A percentile compares a stretch with the other conserved stretches of the same genome.
phyloP scores from a whole-genome alignment of 2,888 invertebrate genomes.

The Craniophora ligustri region DNA sequence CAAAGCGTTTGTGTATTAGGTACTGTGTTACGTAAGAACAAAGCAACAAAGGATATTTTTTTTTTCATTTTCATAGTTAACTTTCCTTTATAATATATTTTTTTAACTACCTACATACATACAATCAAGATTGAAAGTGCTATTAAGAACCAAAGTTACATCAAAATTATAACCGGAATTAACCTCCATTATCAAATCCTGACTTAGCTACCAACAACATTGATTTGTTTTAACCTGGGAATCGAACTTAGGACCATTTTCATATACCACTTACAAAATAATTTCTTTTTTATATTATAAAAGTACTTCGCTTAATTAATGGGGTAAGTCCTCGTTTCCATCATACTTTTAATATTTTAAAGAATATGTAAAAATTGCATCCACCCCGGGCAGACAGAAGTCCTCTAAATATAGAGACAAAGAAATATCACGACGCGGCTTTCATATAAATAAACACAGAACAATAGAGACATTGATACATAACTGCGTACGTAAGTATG shows the following conservation, averaged over 20 bases:
- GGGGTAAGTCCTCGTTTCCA: too few species aligned
- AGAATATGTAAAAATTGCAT: constrained; percentile 31
- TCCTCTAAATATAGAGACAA: constrained; percentile 50
- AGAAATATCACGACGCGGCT: constrained; percentile 21
- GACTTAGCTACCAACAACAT: constrained; percentile 16
- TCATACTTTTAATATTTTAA: constrained; percentile 12
- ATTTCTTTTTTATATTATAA: too few species aligned
- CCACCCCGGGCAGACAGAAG: constrained; percentile 10
- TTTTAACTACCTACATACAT: too few species aligned
- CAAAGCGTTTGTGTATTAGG: constrained; percentile 15
- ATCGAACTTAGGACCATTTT: too few species aligned
- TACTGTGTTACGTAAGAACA: constrained; percentile 40
- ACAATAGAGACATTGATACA: constrained; percentile 24
- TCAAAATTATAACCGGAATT: too few species aligned
- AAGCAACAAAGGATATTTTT: constrained; percentile 44
- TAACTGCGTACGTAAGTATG: constrained; percentile 13
- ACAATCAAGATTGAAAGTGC: too few species aligned
- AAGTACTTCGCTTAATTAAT: too few species aligned
- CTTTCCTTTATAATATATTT: constrained; percentile 28
- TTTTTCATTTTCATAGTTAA: constrained; percentile 13
- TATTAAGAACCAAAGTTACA: too few species aligned
- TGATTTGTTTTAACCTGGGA: constrained; percentile 1
- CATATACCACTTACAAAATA: too few species aligned
- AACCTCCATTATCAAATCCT: too few species aligned
- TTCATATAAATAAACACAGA: constrained; percentile 39